Evolutionary conservation across 1,140 invertebrate species (phyloP).

Genomic region (Oppia nitens): DNA sequence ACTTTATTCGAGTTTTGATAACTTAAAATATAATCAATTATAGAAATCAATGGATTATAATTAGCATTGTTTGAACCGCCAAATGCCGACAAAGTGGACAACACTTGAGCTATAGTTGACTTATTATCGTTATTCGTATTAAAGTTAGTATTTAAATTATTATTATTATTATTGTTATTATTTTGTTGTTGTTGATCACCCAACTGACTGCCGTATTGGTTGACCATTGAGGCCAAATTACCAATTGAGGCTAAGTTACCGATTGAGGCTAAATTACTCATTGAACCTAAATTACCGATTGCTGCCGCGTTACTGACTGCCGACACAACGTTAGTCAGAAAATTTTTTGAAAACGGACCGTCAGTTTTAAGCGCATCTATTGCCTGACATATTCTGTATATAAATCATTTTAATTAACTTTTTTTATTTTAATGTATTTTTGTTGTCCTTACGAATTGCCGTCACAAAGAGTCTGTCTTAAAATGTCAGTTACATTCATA

Average conservation of each 20-base stretch:
- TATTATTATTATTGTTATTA: neutral
- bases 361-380: constrained; percentile 7
- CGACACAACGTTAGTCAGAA: constrained; percentile 7
- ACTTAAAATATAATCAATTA: constrained; percentile 14
- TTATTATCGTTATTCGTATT: no score
- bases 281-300: no score
- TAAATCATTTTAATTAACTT: neutral
- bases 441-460: constrained; percentile 5
- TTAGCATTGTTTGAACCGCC: neutral
- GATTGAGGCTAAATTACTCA: neutral
- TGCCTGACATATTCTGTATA: constrained; percentile 6
- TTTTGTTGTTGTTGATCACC: neutral
- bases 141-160: no score
- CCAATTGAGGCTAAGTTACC: neutral
- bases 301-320: constrained; percentile 9
- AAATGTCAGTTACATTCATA: neutral
- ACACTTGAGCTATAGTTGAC: constrained; percentile 11
- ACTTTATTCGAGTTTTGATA: constrained; percentile 5
- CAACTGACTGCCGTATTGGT: neutral
- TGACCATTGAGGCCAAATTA: neutral
- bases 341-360: constrained; percentile 6
- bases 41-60: constrained; percentile 13
- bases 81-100: constrained; percentile 1
- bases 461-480: neutral
- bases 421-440: neutral